phyloP scores from a whole-genome alignment of 2,113 vertebrate species.

The Apodemus sylvaticus region DNA sequence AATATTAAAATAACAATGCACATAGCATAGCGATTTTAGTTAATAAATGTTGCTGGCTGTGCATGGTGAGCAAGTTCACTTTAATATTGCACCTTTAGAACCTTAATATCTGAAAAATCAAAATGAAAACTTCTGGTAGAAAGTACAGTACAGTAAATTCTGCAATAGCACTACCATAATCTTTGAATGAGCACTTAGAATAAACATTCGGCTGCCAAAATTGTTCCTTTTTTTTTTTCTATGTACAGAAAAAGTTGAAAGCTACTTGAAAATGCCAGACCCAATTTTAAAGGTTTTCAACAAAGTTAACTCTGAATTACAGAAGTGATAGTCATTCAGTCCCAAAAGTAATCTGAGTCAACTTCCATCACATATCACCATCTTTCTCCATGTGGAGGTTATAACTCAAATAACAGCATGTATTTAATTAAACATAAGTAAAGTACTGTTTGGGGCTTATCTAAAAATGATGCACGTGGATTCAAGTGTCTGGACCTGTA shows the following conservation, averaged over 20 bases:
- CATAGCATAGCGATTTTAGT: background rate
- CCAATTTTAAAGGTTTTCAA: background rate
- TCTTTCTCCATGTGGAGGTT: background rate
- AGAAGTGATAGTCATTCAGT: background rate
- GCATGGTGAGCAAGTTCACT: background rate
- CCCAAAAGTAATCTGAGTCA: background rate
- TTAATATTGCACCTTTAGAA: background rate
- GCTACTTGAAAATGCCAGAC: background rate
- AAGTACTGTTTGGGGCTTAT: background rate
- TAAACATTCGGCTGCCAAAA: background rate
- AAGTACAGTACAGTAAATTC: background rate
- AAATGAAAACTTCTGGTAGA: background rate
- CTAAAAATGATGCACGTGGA: no score
- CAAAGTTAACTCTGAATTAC: background rate
- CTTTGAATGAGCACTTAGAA: background rate
- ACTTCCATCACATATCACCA: accelerated
- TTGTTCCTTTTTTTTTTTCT: background rate
- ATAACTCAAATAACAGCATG: background rate
- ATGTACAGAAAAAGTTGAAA: background rate
- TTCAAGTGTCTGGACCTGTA: background rate
- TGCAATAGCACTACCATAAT: background rate
- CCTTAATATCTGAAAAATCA: background rate
- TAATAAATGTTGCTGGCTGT: background rate
- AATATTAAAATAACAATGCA: background rate
- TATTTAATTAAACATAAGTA: background rate